A percentile compares a stretch with the other conserved stretches of the same genome.
phyloP scores from a whole-genome alignment of 2,888 invertebrate species.

The Mesoligia furuncula region DNA sequence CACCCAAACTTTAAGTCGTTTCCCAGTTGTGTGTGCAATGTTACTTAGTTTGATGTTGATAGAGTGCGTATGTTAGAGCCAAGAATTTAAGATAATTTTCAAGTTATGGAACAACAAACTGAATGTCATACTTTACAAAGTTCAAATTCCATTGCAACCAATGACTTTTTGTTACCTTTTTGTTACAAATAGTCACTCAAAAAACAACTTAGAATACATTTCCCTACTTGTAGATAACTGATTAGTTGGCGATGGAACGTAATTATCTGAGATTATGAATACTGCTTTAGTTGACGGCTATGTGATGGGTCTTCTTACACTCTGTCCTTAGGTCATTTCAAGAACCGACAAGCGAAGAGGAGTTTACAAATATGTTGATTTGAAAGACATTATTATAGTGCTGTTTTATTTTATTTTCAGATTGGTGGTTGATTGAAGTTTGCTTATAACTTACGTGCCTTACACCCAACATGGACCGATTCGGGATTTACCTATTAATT shows the following conservation, averaged over 20 bases:
- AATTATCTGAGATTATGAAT: too few species aligned
- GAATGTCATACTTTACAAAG: too few species aligned
- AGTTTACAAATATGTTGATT: not conserved
- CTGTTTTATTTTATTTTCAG: constrained; percentile 24
- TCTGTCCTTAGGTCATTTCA: not conserved
- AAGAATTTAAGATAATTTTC: too few species aligned
- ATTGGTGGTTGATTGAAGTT: constrained; percentile 26
- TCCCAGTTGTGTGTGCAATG: not conserved
- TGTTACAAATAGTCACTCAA: too few species aligned
- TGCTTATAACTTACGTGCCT: not conserved
- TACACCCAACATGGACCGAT: not conserved
- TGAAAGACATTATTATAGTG: too few species aligned
- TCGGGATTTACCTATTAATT: not conserved
- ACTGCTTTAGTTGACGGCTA: not conserved
- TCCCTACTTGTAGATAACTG: too few species aligned
- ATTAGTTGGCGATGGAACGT: too few species aligned
- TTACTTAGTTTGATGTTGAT: not conserved
- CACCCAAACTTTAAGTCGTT: not conserved
- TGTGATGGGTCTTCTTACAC: not conserved
- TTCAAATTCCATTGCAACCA: too few species aligned
- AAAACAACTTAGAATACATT: too few species aligned
- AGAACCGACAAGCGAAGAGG: not conserved
- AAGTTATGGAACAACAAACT: too few species aligned
- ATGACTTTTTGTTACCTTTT: too few species aligned
- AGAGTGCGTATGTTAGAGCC: not conserved